Conservation (phyloP, 2,113 vertebrate genomes). For the Odontesthes bonariensis region DNA sequence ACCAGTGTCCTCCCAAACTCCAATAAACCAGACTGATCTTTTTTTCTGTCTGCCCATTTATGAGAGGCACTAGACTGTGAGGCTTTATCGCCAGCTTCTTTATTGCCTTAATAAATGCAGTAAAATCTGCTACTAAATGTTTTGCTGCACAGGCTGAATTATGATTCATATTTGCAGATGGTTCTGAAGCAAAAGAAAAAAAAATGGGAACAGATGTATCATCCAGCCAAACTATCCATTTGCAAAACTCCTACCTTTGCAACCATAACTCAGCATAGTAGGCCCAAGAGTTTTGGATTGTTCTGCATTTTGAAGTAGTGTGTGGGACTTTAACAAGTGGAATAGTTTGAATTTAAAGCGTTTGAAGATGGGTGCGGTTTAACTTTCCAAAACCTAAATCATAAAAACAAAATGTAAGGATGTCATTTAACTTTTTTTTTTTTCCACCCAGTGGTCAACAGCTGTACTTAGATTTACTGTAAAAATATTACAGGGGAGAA, state of each 20-base stretch:
- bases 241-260: not conserved
- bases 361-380: no score
- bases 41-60: conserved; percentile 10
- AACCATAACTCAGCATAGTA: no score
- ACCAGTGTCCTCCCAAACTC: conserved; percentile 1
- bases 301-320: no score
- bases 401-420: no score
- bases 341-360: no score
- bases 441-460: not conserved
- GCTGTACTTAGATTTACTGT: not conserved
- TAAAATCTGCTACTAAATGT: not conserved
- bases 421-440: no score
- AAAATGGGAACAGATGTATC: not conserved
- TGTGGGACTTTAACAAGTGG: no score
- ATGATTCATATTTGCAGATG: not conserved
- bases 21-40: not conserved
- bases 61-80: conserved; percentile 2
- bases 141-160: not conserved
- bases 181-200: no score
- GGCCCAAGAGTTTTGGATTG: no score
- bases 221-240: not conserved
- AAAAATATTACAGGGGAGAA: not conserved
- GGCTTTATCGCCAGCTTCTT: not conserved
- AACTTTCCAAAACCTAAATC: no score
- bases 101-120: not conserved